phyloP scores from a whole-genome alignment of 2,797 vertebrate species.

The Buceros bicornis region DNA sequence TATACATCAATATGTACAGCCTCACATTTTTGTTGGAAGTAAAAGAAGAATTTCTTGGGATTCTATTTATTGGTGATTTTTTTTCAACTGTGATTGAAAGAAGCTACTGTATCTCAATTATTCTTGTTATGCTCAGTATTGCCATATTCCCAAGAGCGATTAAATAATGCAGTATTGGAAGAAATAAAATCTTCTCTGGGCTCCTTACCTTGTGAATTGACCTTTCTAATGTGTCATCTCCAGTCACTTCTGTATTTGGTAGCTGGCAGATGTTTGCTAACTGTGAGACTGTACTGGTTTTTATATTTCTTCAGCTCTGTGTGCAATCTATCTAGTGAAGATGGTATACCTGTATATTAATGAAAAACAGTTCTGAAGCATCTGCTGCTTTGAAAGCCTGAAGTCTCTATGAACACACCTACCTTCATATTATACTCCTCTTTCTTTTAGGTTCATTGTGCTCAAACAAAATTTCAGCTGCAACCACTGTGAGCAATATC shows the following conservation, averaged over 20 bases:
- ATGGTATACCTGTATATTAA: background rate
- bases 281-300: background rate
- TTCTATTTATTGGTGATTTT: background rate
- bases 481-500: constrained; percentile 56
- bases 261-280: background rate
- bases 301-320: background rate
- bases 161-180: background rate
- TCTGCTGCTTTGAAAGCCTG: background rate
- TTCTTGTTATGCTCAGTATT: background rate
- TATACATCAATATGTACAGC: constrained; percentile 51
- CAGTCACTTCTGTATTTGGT: background rate
- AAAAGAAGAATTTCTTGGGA: background rate
- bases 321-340: background rate
- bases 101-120: background rate
- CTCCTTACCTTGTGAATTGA: background rate
- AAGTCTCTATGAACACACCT: background rate
- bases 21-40: constrained; percentile 64
- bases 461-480: constrained; percentile 42
- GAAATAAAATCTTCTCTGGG: background rate
- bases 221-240: background rate
- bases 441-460: constrained; percentile 64
- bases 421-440: background rate
- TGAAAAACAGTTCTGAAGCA: background rate
- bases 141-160: background rate
- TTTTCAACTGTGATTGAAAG: background rate